Evolutionary conservation across 2,113 vertebrate genomes (phyloP).

Genomic region (Triplophysa tibetana): DNA sequence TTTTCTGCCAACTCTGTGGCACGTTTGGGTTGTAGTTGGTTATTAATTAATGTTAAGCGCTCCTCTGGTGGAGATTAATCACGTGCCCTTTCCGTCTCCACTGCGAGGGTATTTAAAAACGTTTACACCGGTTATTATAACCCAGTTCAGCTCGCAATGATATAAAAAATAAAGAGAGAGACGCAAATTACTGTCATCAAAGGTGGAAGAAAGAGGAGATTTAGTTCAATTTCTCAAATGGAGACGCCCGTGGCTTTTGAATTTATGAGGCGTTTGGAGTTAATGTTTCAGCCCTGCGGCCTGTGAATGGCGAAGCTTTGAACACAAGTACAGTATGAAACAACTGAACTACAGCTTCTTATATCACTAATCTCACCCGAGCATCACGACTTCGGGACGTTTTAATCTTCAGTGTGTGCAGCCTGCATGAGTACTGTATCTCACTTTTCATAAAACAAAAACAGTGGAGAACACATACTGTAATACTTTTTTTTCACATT

Average conservation of each 20-base stretch:
- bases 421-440: neutral
- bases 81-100: constrained; percentile 66
- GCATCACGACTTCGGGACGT: neutral
- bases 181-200: constrained; percentile 70
- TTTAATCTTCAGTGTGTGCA: neutral
- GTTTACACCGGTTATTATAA: constrained; percentile 69
- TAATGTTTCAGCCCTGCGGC: constrained; percentile 46
- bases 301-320: constrained; percentile 41
- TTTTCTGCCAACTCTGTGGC: constrained; percentile 57
- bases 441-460: too few relatives aligned
- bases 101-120: constrained; percentile 67
- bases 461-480: too few relatives aligned
- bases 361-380: neutral
- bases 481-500: too few relatives aligned
- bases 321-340: constrained; percentile 31
- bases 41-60: constrained; percentile 70
- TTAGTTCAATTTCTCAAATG: constrained; percentile 61
- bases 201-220: constrained; percentile 66
- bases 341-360: neutral
- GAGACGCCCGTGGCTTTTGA: constrained; percentile 60
- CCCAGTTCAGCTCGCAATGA: constrained; percentile 61
- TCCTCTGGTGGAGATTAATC: constrained; percentile 61
- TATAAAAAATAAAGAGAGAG: constrained; percentile 65
- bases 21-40: constrained; percentile 65
- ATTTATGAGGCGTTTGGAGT: constrained; percentile 49